Base-by-base conservation (phyloP, 2,888 invertebrate species). In the Papilio gigon region DNA sequence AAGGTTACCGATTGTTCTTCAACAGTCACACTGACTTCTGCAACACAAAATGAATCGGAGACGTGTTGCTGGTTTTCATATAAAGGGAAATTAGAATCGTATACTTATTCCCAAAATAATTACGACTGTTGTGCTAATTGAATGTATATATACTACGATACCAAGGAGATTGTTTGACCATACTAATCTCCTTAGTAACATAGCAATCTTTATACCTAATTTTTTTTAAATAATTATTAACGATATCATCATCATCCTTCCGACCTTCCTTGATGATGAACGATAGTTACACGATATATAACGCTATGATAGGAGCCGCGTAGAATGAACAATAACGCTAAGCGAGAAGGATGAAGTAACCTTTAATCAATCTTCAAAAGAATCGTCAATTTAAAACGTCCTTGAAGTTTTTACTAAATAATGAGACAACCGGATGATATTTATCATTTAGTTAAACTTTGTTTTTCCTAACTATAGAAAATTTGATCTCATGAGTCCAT, bases 331-430 rank as follows among this genome's bases (percentile, higher is more conserved):
- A 47, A 47, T 11, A 0, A 44, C 22, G 9, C n/a, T 8, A 50
- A n/a, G 14, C n/a, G 30, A 17, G 1, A 9, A 50, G 12, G 4
- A 25, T 25, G 1, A 12, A 4, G 11, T 22, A 42, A 17, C 4
- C 4, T 5, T 20, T 44, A 44, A 20, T 20, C 0, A 9, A 22
- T 2, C 20, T 20, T 44, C 8, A 17, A 44, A 44, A 5, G 2
- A 44, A 50, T 44, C 44, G 22, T 44, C 11, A 44, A 12, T 50
- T 25, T 2, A 59, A 59, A 60, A 40, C 25, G 40, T 60, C 60
- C 60, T 40, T 60, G 40, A 22, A 60, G n/a, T 25, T 27, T 60
- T 60, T 37, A 17, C 17, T 56, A 27, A n/a, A 56, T 56, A 17
- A 56, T 56, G 14, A 30, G 30, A 30, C 30, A 56, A 27, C 53